Percentiles rank a stretch among this genome's conserved stretches.
phyloP scores from a whole-genome alignment of 2,888 invertebrate species.

The Villa cingulata region DNA sequence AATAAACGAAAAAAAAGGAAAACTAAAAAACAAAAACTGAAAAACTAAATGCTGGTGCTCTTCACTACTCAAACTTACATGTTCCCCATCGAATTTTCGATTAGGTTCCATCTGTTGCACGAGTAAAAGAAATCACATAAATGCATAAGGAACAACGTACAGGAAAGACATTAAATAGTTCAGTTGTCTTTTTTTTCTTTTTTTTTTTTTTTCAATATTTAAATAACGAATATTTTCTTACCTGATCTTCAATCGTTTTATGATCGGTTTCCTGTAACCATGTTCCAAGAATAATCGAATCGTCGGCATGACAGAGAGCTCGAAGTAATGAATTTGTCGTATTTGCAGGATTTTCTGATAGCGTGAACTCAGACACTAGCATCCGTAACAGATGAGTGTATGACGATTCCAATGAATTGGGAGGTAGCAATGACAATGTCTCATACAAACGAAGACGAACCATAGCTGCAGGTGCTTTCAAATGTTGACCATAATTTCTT shows the following conservation, averaged over 20 bases:
- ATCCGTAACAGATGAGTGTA: constrained; percentile 81
- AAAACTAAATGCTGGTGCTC: not conserved
- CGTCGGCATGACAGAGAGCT: constrained; percentile 74
- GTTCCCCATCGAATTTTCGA: constrained; percentile 65
- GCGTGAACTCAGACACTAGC: constrained; percentile 87
- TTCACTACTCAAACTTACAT: constrained; percentile 47
- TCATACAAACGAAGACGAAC: constrained; percentile 86
- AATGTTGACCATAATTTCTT: constrained; percentile 77
- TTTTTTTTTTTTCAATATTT: too few relatives aligned
- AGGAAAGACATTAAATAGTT: not conserved
- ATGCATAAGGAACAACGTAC: constrained; percentile 1
- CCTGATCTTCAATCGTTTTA: constrained; percentile 93
- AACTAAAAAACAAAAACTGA: not conserved
- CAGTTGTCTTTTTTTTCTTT: not conserved
- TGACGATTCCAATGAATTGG: constrained; percentile 67
- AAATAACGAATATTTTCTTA: too few relatives aligned
- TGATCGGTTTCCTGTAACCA: constrained; percentile 96
- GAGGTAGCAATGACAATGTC: constrained; percentile 62
- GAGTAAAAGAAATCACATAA: not conserved
- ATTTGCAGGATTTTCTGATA: constrained; percentile 85
- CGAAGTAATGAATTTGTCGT: constrained; percentile 75
- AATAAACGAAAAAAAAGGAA: too few relatives aligned
- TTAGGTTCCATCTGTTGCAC: constrained; percentile 67
- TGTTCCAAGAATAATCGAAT: constrained; percentile 82
- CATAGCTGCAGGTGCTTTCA: constrained; percentile 90